Percentiles rank a stretch among this genome's conserved stretches.
phyloP scores from a whole-genome alignment of 1,140 invertebrate genomes.

The Bombus consobrinus region DNA sequence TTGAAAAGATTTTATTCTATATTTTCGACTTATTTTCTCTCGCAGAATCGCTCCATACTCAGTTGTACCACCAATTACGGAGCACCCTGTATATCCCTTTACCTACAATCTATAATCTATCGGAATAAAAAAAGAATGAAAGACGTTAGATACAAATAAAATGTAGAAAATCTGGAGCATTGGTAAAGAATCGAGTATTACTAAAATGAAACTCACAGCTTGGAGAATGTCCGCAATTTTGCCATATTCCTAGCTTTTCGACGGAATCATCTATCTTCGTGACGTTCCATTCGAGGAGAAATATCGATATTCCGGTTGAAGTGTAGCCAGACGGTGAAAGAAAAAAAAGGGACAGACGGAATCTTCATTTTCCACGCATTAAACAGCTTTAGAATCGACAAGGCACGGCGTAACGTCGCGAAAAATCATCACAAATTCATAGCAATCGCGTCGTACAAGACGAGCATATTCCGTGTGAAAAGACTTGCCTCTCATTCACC shows the following conservation, averaged over 20 bases:
- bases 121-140: too few relatives aligned
- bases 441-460: not conserved
- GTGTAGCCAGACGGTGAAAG: too few relatives aligned
- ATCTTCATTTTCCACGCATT: slow-evolving; percentile 16
- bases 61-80: too few relatives aligned
- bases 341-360: not conserved
- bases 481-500: not conserved
- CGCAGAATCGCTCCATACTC: too few relatives aligned
- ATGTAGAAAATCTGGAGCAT: not conserved
- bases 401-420: not conserved
- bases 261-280: not conserved
- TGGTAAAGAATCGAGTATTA: not conserved
- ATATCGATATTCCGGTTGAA: not conserved
- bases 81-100: too few relatives aligned
- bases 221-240: not conserved
- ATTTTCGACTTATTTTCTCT: too few relatives aligned
- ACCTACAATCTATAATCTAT: too few relatives aligned
- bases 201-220: not conserved
- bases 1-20: too few relatives aligned
- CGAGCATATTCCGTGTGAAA: not conserved
- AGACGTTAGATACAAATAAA: too few relatives aligned
- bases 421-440: not conserved
- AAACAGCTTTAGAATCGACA: not conserved
- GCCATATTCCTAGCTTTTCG: not conserved
- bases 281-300: not conserved